These are phyloP conservation scores for Barbus barbus DNA, from an alignment of 2,113 vertebrate species.

Conservation along the genomic window DNA sequence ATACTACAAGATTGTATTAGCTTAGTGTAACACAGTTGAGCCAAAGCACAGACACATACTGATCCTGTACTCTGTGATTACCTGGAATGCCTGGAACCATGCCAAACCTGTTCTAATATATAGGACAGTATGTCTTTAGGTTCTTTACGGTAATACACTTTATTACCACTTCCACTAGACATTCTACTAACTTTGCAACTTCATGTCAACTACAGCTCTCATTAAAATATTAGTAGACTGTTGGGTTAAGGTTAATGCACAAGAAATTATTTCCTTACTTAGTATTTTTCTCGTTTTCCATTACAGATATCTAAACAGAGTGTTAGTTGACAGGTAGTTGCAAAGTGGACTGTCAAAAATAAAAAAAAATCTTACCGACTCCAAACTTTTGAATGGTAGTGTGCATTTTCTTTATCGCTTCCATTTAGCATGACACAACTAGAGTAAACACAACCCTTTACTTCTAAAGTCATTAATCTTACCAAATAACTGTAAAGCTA, in stretches of 20 bases:
- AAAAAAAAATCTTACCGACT: neutral
- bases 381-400: neutral
- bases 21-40: too few species aligned
- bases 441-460: neutral
- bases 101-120: too few species aligned
- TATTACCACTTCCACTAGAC: too few species aligned
- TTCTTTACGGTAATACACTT: neutral
- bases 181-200: too few species aligned
- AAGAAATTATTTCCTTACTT: neutral
- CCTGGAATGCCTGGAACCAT: too few species aligned
- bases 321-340: neutral
- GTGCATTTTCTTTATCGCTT: neutral
- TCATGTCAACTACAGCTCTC: neutral
- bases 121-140: neutral
- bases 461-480: conserved; percentile 38
- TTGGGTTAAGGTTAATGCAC: neutral
- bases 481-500: neutral
- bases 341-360: neutral
- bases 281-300: neutral
- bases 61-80: too few species aligned
- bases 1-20: too few species aligned
- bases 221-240: neutral
- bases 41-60: too few species aligned
- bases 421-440: conserved; percentile 16
- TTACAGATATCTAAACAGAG: too few species aligned